Evolutionary conservation across 2,797 vertebrate species (phyloP), one percentile per base, ranked within the genome.

Genomic region (Macroramphosus scolopax): DNA sequence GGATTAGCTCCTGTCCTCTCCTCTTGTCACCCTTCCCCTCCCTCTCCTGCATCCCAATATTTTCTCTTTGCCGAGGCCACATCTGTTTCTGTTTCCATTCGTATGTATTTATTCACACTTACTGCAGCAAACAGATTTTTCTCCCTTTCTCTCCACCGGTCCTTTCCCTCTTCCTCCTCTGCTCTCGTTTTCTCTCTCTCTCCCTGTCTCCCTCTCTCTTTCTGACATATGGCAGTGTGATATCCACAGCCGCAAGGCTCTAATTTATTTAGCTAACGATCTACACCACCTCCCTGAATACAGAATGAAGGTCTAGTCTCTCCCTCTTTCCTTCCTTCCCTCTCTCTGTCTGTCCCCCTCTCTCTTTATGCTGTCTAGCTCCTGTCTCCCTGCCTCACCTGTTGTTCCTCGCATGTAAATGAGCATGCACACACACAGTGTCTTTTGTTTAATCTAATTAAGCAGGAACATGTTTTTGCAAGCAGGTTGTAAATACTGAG

Each of bases 261-360:
- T 83, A 79, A 86, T 87, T 84, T 86, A 86, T 86, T 83, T 82
- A 83, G 82, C 80, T 81, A 86, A 87, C 79, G 78, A 87, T 87
- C 79, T 82, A 75, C 74, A 77, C 73, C 75, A 67, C 80, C 75
- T 80, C 77, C 68, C 61, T 75, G 83, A 83, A 85, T 84, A 54
- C 80, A 74, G 64, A 83, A 80, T 75, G 75, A 81, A 75, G 71
- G 75, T 77, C 73, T 77, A 8, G 39, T 77, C 71, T 63, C 45
- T 67, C 63, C 30, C 16, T 65, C 52, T 45, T 46, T 63, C 33
- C 41, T 51, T 33, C 29, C 18, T 20, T 61, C 41, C 50, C 51
- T 63, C 38, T 20, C 14, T 33, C 15, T 10, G 20, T 51, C 67
- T 70, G 18, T 63, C 38, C 34, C 33, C 29, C 12, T 51, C 54